Evolutionary conservation across 2,888 invertebrate species (phyloP).

Genomic region (Nesidiocoris tenuis): DNA sequence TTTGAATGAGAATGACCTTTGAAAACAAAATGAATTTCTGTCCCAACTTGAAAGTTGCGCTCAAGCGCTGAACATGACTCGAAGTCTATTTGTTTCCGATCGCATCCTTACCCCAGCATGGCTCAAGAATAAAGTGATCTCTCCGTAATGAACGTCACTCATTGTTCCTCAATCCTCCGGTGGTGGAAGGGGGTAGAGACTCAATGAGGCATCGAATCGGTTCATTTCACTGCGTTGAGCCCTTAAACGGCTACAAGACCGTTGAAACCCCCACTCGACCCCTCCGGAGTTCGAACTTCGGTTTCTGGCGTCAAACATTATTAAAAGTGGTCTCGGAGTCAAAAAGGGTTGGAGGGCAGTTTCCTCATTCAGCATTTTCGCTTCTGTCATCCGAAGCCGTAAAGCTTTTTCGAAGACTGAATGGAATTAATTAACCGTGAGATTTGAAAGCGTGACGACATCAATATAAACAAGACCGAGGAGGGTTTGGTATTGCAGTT

Average conservation of each 20-base stretch:
- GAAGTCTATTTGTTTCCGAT: too few relatives aligned
- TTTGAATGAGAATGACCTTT: too few relatives aligned
- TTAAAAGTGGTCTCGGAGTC: conserved; percentile 34
- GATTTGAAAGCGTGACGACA: conserved; percentile 46
- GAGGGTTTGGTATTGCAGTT: not conserved
- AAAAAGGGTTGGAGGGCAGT: conserved; percentile 25
- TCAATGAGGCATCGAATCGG: conserved; percentile 17
- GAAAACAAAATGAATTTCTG: too few relatives aligned
- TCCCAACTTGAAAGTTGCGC: too few relatives aligned
- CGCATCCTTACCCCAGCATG: too few relatives aligned
- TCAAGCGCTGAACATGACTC: too few relatives aligned
- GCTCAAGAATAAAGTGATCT: too few relatives aligned
- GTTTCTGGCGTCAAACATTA: conserved; percentile 22
- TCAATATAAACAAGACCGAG: conserved; percentile 41
- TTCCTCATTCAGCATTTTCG: not conserved
- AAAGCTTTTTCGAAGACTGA: conserved; percentile 1
- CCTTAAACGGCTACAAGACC: conserved; percentile 36
- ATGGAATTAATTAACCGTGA: conserved; percentile 46
- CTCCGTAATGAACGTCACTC: conserved; percentile 6
- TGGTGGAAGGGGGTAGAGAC: not conserved
- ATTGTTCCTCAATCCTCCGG: conserved; percentile 19
- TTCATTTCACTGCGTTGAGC: conserved; percentile 37
- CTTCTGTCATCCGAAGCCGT: not conserved
- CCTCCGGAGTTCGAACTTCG: not conserved
- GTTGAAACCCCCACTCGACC: conserved; percentile 20